Evolutionary conservation across 2,113 vertebrate genomes (phyloP).

Genomic region (Aspidoscelis tigris): DNA sequence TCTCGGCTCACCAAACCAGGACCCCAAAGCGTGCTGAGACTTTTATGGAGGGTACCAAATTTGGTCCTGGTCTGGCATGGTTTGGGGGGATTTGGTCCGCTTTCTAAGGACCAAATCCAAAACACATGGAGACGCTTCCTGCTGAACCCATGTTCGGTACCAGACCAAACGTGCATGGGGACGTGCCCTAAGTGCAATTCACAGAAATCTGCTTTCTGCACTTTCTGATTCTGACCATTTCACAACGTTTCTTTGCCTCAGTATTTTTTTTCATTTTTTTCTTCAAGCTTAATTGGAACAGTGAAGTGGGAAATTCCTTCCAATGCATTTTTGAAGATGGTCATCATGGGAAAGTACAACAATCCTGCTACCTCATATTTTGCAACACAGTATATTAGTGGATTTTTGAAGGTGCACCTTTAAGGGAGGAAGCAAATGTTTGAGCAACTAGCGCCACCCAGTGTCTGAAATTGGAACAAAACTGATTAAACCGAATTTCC

Average conservation of each 20-base stretch:
- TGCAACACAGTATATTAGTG: too few relatives aligned
- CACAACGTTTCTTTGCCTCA: background rate
- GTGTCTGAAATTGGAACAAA: background rate
- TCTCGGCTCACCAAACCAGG: too few relatives aligned
- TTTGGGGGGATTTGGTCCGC: too few relatives aligned
- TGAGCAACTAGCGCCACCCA: slow-evolving; percentile 69
- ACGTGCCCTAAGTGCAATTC: background rate
- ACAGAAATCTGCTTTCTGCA: background rate
- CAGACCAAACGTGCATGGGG: too few relatives aligned
- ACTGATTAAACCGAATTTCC: background rate
- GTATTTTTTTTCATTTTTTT: background rate
- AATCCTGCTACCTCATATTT: background rate
- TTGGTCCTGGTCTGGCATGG: too few relatives aligned
- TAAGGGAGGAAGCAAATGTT: background rate
- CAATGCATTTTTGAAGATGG: background rate
- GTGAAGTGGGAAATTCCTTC: slow-evolving; percentile 1
- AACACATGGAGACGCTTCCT: too few relatives aligned
- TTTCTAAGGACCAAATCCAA: too few relatives aligned
- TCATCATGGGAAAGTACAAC: background rate
- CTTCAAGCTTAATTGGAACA: background rate
- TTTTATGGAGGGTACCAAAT: too few relatives aligned
- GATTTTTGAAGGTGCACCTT: accelerated
- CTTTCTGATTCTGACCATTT: background rate
- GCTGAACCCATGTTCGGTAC: too few relatives aligned
- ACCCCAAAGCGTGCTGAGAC: too few relatives aligned